Evolutionary conservation across 2,888 invertebrate species (phyloP).

Genomic region (Coleophora deauratella): DNA sequence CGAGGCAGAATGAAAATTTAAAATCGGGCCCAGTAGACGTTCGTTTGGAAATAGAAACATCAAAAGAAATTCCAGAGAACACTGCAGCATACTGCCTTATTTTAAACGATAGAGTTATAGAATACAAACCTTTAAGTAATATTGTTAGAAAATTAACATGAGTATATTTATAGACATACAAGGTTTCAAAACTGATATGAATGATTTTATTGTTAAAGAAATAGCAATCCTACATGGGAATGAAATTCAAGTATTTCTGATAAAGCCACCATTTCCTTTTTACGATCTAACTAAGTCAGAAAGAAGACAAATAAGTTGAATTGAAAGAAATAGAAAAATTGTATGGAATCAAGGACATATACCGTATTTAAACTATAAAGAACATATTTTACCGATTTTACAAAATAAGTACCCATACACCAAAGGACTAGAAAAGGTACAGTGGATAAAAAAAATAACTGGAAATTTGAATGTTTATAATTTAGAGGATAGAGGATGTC

Average conservation of each 20-base stretch:
- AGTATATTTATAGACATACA: conserved; percentile 11
- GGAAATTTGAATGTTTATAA: no score
- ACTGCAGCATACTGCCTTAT: conserved; percentile 22
- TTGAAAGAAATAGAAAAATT: conserved; percentile 8
- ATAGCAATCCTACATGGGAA: conserved; percentile 4
- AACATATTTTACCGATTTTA: no score
- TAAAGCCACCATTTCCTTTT: conserved; percentile 8
- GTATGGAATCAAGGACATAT: conserved; percentile 4
- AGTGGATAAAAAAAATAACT: no score
- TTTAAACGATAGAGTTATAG: conserved; percentile 18
- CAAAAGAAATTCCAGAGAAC: conserved; percentile 15
- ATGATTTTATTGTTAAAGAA: conserved; percentile 8
- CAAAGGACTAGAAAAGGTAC: no score
- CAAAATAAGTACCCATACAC: no score
- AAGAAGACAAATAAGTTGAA: conserved; percentile 8
- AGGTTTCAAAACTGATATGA: conserved; percentile 8
- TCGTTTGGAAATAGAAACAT: conserved; percentile 20
- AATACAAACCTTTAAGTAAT: conserved; percentile 18
- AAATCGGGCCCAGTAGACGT: conserved; percentile 22
- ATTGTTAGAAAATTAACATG: conserved; percentile 17
- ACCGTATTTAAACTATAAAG: conserved; percentile 5
- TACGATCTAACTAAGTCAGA: conserved; percentile 4
- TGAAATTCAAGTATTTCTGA: background rate
- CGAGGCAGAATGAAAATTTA: conserved; percentile 19
- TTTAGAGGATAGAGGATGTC: no score